Evolutionary conservation across 2,113 vertebrate genomes (phyloP), one percentile per base, ranked within the genome.

Genomic region (Amblyopsis rosae): DNA sequence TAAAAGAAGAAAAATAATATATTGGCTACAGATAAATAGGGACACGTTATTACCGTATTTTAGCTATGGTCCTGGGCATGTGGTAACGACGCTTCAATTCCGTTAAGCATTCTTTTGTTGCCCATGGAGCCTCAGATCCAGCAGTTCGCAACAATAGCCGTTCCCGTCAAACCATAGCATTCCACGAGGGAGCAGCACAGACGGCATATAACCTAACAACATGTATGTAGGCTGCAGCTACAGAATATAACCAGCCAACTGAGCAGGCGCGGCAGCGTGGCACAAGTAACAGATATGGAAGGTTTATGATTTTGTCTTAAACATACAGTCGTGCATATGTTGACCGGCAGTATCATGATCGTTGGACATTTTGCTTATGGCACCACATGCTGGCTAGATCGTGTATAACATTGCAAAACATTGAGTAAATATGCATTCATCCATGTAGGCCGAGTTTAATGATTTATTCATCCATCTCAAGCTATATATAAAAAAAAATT

Each of bases 261-360:
- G 79, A 86, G 75, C 79, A 79, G 47, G 82, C 82, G 77, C 83
- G 49, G 83, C 78, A 51, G 69, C 80, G 77, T 82, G 82, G 73
- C 76, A 75, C 11, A 59, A 59, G 54, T 50, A 58, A 60, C 59
- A 75, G 75, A 69, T 3, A 66, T 0, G 48, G 0, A 69, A 53
- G 61, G 55, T 6, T 48, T 0, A 1, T 6, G 32, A 50, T 4
- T 58, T 72, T 65, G 49, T 59, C 80, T 86, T 86, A 86, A 83
- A 83, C 78, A 65, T 8, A 71, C 80, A 85, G 53, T 32, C 41
- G 33, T 26, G 54, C 72, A 17, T 15, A 17, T 47, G 6, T 12
- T 26, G 26, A 26, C 26, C 26, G 2, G 12, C 59, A 45, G 15
- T 26, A 51, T 51, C 49, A 11, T 15, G 13, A 15, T 3, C 1